Base-by-base conservation (phyloP, 1,140 invertebrate species). In the Mercenaria mercenaria region DNA sequence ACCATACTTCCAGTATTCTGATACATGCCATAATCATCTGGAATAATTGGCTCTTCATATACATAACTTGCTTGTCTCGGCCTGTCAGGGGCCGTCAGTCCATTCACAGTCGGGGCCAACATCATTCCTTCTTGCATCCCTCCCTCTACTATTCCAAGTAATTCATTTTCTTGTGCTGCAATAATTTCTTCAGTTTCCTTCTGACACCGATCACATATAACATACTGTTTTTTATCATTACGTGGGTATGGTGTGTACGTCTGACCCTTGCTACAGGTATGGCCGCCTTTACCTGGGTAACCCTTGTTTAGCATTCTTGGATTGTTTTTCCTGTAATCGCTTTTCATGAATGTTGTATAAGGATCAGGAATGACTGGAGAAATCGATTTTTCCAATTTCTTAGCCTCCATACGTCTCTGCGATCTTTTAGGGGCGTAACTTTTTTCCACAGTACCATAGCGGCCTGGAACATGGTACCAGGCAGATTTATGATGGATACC, bases 381-480 rank as follows among this genome's bases (percentile, higher is more conserved):
- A 20, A 89, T 84, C 8, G 69, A 72, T 56, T 89, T 89, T 89
- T 88, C 84, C n/a, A 91, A 15, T 0, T 47, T 88, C 34, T 90
- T 89, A 18, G 89, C 89, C 29, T 90, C 80, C 34, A n/a, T 23
- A 20, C 89, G 89, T 88, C 86, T 93, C 59, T 95, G 94, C 20
- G 92, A 93, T 15, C 94, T 89, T 90, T 95, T 95, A 29, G 90
- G 86, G 23, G 93, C 91, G 47, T 85, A 77, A 41, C 83, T 88
- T 26, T 91, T 83, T 4, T 92, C 76, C 4, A 76, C 32, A 8
- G 93, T 95, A 29, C 69, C 34, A 59, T 95, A 95, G 13, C 94
- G 86, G 0, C 94, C 94, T 1, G 94, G 94, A 0, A 94, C 93
- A 90, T 95, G 95, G 86, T 95, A 95, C 95, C 95, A 95, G 0